These are phyloP conservation scores for Siniperca scherzeri DNA, from an alignment of 2,797 vertebrate genomes.

Conservation along the genomic window DNA sequence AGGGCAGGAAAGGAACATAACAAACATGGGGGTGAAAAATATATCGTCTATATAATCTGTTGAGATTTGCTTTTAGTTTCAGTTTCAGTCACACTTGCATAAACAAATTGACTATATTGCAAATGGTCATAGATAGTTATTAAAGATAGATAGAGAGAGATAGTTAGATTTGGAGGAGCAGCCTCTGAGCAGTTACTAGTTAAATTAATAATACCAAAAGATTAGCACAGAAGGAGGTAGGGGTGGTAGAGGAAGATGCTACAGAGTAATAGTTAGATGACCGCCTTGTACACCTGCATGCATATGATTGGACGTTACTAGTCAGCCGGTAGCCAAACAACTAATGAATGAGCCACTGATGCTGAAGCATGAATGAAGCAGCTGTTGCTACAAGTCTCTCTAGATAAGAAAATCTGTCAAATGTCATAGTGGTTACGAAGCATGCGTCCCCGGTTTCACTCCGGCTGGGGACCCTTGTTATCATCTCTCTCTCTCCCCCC, in stretches of 20 bases:
- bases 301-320: background rate
- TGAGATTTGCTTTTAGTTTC: constrained; percentile 3
- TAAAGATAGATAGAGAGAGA: too few relatives aligned
- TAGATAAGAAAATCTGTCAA: background rate
- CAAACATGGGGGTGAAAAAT: background rate
- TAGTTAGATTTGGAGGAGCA: too few relatives aligned
- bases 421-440: background rate
- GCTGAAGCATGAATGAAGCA: background rate
- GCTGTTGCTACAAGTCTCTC: background rate
- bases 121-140: background rate
- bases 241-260: background rate
- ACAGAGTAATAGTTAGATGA: background rate
- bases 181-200: background rate
- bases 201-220: background rate
- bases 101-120: background rate
- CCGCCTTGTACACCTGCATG: background rate
- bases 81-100: background rate
- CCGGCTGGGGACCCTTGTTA: too few relatives aligned
- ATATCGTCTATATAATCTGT: background rate
- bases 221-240: background rate
- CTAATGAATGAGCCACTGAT: background rate
- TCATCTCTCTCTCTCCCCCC: too few relatives aligned
- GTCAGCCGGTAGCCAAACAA: background rate
- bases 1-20: background rate
- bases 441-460: too few relatives aligned